These are phyloP conservation scores for Semnornis frantzii DNA, from an alignment of 2,113 vertebrate genomes.

Conservation along the genomic window DNA sequence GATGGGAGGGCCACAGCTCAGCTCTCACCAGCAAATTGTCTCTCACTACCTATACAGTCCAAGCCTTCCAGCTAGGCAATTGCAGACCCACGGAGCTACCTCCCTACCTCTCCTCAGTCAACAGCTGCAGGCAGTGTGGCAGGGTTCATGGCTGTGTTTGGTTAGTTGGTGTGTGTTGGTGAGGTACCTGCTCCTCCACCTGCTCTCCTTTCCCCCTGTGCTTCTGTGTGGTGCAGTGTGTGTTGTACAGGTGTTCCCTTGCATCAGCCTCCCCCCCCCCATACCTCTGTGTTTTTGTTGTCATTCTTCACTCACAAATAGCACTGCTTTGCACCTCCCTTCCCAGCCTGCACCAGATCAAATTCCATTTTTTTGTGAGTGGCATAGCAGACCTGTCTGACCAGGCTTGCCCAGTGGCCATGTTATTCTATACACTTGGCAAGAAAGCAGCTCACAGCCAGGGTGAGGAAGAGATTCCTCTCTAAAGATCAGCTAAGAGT, in stretches of 20 bases:
- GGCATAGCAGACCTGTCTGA: not conserved
- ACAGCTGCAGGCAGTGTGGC: not conserved
- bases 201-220: not conserved
- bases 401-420: not conserved
- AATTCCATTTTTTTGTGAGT: constrained; percentile 1
- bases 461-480: constrained; percentile 22
- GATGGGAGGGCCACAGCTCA: not conserved
- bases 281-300: not conserved
- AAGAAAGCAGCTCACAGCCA: not conserved
- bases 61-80: not conserved
- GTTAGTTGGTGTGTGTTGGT: not conserved
- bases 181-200: not conserved
- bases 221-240: not conserved
- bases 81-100: not conserved
- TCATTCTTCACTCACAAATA: not conserved
- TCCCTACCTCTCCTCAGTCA: not conserved
- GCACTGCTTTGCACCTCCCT: not conserved
- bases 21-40: not conserved
- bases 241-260: not conserved
- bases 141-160: not conserved
- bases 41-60: not conserved
- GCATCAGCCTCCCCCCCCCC: not conserved
- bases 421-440: not conserved
- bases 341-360: not conserved
- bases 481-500: constrained; percentile 32